Evolutionary conservation across 2,113 vertebrate species (phyloP), one percentile per base, ranked within the genome.

Genomic region (Triplophysa tibetana): DNA sequence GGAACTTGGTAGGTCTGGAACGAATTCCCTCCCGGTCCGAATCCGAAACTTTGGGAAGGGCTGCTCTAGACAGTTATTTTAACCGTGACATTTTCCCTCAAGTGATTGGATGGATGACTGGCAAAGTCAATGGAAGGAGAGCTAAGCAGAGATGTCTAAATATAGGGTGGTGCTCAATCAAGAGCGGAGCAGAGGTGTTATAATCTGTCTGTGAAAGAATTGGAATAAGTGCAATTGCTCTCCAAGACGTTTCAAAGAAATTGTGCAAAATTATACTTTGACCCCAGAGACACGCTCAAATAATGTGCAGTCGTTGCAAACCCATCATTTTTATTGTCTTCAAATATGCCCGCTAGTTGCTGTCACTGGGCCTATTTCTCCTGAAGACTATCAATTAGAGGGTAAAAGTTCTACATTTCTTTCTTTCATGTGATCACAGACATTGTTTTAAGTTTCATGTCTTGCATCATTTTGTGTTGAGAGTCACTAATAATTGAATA

Each of bases 51-150:
- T 24, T 24, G 24, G 24, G 24, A 24, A 24, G 24, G 24, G 24
- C 24, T 24, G 24, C 24, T 24, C 24, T 24, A 12, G 21, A 81
- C 54, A 54, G 50, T 33, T 38, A 65, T 75, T 75, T 23, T 33
- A n/a, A 62, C 10, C 8, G 52, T 45, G 52, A 48, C 78, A 65
- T 65, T 73, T 72, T 63, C 69, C n/a, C 29, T 64, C 85, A 82
- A 77, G 84, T 87, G 85, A 84, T 81, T 86, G 83, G 85, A 62
- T 38, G 76, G 29, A 70, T 77, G 58, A 56, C 78, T 66, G 65
- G 45, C 74, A 48, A 64, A 65, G 70, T 72, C 63, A 70, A 70
- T 65, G 69, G 60, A 77, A 62, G 61, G 60, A 76, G 80, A 56
- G 58, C 75, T 75, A 82, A 76, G 38, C 64, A 13, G 56, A 50